Conservation (phyloP, 2,113 vertebrate genomes). For the Xenopus borealis region DNA sequence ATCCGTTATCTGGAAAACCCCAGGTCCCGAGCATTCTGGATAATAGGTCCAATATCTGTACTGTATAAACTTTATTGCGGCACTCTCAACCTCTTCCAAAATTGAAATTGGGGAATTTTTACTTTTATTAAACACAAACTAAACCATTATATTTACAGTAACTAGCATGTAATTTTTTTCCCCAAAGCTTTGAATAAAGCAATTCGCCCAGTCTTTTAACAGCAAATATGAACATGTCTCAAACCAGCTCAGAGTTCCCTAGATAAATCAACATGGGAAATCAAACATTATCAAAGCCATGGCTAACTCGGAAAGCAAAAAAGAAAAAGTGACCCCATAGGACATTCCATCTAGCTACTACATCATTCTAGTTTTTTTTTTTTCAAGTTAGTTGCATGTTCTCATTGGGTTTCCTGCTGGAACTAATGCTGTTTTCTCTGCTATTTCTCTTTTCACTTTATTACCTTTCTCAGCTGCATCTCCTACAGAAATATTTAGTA, state of each 20-base stretch:
- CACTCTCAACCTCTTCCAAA: too few relatives aligned
- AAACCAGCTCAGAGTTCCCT: neutral
- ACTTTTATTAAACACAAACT: too few relatives aligned
- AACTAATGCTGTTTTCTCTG: neutral
- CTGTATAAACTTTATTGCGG: too few relatives aligned
- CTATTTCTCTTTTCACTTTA: neutral
- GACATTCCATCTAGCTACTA: neutral
- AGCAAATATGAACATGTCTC: neutral
- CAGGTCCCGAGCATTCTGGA: too few relatives aligned
- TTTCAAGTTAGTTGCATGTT: neutral
- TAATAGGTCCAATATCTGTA: too few relatives aligned
- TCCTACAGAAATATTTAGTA: constrained; percentile 23
- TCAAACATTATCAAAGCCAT: neutral
- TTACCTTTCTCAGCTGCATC: constrained; percentile 1
- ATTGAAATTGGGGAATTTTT: too few relatives aligned
- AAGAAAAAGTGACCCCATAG: neutral
- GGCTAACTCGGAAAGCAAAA: neutral
- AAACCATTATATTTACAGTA: neutral
- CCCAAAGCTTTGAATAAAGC: neutral
- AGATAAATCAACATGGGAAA: neutral
- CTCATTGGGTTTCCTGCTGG: constrained; percentile 1
- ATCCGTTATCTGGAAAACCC: too few relatives aligned
- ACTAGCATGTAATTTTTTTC: neutral
- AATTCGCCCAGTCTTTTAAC: neutral
- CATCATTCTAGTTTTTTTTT: neutral